Conservation (phyloP, 2,113 vertebrate species). For the Zapornia atra region DNA sequence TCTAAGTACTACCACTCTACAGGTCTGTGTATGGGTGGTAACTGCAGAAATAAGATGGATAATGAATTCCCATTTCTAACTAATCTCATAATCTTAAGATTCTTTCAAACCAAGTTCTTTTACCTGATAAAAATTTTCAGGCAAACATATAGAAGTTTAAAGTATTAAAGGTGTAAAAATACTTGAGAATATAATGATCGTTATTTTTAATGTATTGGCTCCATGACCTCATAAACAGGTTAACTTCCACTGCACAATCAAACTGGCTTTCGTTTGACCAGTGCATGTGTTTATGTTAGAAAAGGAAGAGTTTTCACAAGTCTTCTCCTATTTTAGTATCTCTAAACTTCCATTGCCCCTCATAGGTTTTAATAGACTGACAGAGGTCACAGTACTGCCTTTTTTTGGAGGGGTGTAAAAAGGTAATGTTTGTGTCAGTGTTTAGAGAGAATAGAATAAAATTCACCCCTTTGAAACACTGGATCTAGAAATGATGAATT, state of each 20-base stretch:
- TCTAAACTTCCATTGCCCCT: not conserved
- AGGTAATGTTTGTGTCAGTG: not conserved
- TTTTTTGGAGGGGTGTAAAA: not conserved
- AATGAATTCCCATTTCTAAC: not conserved
- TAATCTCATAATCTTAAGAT: not conserved
- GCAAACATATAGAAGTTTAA: not conserved
- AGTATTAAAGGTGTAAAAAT: not conserved
- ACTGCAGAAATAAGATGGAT: not conserved
- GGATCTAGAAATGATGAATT: not conserved
- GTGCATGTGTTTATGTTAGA: not conserved
- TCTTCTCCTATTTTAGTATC: not conserved
- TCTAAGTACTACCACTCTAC: not conserved
- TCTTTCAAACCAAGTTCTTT: not conserved
- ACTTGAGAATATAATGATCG: not conserved
- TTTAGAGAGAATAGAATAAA: not conserved
- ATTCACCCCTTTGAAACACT: not conserved
- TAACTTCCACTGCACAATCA: not conserved
- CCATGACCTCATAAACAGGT: not conserved
- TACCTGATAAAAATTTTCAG: not conserved
- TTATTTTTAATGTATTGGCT: not conserved
- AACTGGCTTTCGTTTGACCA: not conserved
- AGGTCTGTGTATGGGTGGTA: not conserved
- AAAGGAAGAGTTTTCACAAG: not conserved
- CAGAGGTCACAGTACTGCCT: rapidly evolving
- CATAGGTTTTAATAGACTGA: not conserved